Evolutionary conservation across 2,797 vertebrate genomes (phyloP), one percentile per base, ranked within the genome.

Genomic region (Chromobotia macracanthus): DNA sequence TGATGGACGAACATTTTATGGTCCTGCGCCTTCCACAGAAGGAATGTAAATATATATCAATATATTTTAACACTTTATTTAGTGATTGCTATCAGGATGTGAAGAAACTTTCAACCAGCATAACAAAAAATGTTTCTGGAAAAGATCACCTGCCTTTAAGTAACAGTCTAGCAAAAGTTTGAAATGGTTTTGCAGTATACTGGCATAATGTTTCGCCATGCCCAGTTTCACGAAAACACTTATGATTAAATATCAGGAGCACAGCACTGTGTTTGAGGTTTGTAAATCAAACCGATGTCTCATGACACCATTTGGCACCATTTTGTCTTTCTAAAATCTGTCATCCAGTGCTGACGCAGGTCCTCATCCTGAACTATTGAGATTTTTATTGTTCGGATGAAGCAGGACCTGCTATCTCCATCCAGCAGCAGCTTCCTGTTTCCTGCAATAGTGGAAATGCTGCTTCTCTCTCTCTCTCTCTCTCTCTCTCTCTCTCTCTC

Each of bases 361-460:
- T 95, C 93, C 94, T 85, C 86, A 94, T 94, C 94, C 94, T 90
- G 87, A 89, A 84, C 63, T 70, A 87, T 87, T 87, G 91, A 90
- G 92, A 86, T 86, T 86, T 86, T 87, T 84, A 96, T 96, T 96
- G 95, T 96, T 95, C 89, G 90, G 58, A 35, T 61, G 58, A 87
- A 86, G 87, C 5, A 71, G 75, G 31, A 65, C 72, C 86, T 88
- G 85, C 90, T 92, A 93, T 94, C 94, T 91, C 86, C 87, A 89
- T 87, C 66, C 84, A 46, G 85, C 94, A 94, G 89, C 90, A 89
- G 85, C 92, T 95, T 96, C 95, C 95, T 93, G 92, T 92, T 95
- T 95, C 94, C 95, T 95, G 90, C 81, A 84, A 0, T 0, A 88
- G 88, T 92, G 92, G 94, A 95, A 95, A 92, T 92, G 91, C 92